Base-by-base conservation (phyloP, 2,888 invertebrate species). In the Amaurobius ferox region DNA sequence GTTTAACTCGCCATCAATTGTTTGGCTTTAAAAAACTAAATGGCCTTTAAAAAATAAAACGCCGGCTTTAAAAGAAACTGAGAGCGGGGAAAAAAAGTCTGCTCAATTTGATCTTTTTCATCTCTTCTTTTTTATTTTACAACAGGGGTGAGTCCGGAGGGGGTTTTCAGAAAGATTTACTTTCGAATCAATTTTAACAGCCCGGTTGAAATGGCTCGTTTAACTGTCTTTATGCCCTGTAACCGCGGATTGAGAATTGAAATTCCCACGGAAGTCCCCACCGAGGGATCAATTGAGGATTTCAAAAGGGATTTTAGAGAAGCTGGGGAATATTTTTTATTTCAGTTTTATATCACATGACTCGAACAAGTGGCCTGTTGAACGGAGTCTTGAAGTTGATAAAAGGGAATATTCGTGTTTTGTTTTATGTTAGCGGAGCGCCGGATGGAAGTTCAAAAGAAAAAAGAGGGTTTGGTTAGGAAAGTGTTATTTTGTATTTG, bases 111-210 rank as follows among this genome's bases (percentile, higher is more conserved):
- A 40, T 68, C 39, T 28, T 40, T 29, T 29, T 64, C 30, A 29
- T 29, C 26, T 35, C 32, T 23, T 35, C 19, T 19, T 66, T 68
- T 68, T 28, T 68, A 39, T 68, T 68, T 68, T 68, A 39, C 26
- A 29, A 68, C 32, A 5, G 55, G 29, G 32, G 66, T 66, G 66
- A 35, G 66, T 71, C 83, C 72, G 30, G 55, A 72, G 83, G 83
- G 83, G 77, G 71, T 85, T 85, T 85, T 85, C 77, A 85, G 83
- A 78, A 85, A 85, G 83, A 85, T 85, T 85, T 85, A 77, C 77
- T 85, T 85, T 77, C 39, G 72, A 85, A 85, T 85, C 83, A 85
- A 85, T 85, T 85, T 85, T 85, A 85, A 85, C 77, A 71, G 83
- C 44, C 40, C 66, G 35, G 83, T 85, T 78, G 83, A 85, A 85